These are phyloP conservation scores for Lasioglossum calceatum DNA, from an alignment of 2,888 invertebrate species.

Conservation along the genomic window DNA sequence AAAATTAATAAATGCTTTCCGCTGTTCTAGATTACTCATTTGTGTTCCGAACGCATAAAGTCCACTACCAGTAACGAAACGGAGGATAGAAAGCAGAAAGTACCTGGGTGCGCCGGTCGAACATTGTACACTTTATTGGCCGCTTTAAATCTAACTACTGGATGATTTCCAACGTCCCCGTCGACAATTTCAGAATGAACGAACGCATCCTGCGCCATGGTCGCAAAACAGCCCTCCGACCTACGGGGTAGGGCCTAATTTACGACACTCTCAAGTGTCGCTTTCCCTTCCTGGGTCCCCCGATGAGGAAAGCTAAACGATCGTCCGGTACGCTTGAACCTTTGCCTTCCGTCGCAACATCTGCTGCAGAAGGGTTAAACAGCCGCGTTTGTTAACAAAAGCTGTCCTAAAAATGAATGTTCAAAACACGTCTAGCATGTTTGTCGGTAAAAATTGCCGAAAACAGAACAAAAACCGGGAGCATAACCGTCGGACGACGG, in stretches of 20 bases:
- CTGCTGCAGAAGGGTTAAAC: neutral
- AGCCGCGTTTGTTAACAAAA: neutral
- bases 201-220: neutral
- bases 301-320: neutral
- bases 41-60: neutral
- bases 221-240: neutral
- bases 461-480: neutral
- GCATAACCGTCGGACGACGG: neutral
- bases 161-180: neutral
- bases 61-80: neutral
- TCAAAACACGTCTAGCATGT: neutral
- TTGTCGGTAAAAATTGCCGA: neutral
- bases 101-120: neutral
- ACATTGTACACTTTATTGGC: neutral
- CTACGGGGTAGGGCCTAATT: neutral
- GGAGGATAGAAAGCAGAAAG: neutral
- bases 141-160: neutral
- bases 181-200: neutral
- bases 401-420: neutral
- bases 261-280: conserved; percentile 8
- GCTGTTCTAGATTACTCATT: neutral
- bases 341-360: neutral
- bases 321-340: neutral
- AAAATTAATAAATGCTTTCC: neutral
- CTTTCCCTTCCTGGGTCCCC: neutral